These are phyloP conservation scores for Etheostoma spectabile DNA, from an alignment of 2,113 vertebrate genomes.

Conservation along the genomic window DNA sequence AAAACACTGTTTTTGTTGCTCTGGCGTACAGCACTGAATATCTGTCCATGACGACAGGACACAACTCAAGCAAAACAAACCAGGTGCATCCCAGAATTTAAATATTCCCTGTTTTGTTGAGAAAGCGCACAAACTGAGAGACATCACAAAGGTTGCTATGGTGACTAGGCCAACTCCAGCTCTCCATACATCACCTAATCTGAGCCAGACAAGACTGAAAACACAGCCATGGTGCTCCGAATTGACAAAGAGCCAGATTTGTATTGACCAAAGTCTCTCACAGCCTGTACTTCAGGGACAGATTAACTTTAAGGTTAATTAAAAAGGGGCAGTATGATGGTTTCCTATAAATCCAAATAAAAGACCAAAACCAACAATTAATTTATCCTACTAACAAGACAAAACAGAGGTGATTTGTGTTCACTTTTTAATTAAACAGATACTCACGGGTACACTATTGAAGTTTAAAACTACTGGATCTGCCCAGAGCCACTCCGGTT, in stretches of 20 bases:
- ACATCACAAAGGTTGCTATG: constrained; percentile 66
- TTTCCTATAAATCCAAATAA: neutral
- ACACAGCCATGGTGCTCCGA: constrained; percentile 24
- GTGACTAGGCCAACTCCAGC: constrained; percentile 42
- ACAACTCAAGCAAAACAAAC: constrained; percentile 45
- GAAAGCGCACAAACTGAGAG: constrained; percentile 33
- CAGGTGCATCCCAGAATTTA: constrained; percentile 39
- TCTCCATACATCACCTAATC: constrained; percentile 50
- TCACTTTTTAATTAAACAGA: no score
- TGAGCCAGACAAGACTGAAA: constrained; percentile 56
- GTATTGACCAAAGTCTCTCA: constrained; percentile 11
- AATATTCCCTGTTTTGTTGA: constrained; percentile 22
- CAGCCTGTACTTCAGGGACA: neutral
- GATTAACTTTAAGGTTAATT: constrained; percentile 42
- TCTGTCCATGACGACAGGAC: constrained; percentile 1
- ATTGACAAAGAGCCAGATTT: constrained; percentile 36
- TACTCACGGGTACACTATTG: no score
- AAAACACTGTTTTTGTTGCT: neutral
- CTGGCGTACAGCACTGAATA: neutral
- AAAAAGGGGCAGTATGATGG: constrained; percentile 7
- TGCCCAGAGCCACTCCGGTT: no score
- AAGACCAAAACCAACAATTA: neutral
- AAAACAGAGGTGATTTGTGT: neutral
- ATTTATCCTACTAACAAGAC: neutral
- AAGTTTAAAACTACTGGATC: no score